Conservation (phyloP, 2,797 vertebrate species). For the Myiotriccus ornatus region DNA sequence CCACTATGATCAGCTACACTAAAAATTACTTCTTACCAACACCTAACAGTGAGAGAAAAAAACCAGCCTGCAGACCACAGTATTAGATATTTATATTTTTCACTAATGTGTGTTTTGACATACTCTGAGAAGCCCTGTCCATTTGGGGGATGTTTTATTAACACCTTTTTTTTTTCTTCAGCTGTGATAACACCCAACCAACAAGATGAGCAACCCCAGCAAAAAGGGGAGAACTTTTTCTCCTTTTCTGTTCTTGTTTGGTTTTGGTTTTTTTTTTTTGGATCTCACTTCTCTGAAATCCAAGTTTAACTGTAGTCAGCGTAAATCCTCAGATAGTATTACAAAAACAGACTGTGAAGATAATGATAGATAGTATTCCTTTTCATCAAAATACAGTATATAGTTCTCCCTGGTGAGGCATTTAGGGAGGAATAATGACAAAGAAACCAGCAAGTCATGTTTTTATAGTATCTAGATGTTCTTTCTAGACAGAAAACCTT, state of each 20-base stretch:
- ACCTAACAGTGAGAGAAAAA: background rate
- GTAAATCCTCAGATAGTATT: background rate
- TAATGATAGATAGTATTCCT: background rate
- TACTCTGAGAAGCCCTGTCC: background rate
- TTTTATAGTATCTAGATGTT: background rate
- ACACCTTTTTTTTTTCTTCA: background rate
- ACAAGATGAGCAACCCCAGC: background rate
- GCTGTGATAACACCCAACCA: constrained; percentile 1
- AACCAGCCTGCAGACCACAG: background rate
- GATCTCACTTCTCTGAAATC: background rate
- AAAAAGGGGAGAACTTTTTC: background rate
- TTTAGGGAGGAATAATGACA: background rate
- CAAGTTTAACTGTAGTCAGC: background rate
- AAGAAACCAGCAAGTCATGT: background rate
- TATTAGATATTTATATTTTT: background rate
- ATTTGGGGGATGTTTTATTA: background rate
- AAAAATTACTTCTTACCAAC: background rate
- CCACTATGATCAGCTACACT: background rate
- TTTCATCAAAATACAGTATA: background rate
- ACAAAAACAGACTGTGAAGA: background rate
- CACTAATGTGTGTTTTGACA: background rate
- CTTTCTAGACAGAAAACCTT: background rate
- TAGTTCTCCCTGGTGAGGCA: background rate
- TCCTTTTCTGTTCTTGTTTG: background rate
- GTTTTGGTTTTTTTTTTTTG: too few species aligned